Base-by-base conservation (phyloP, 2,888 invertebrate species). In the Bombylius discolor region DNA sequence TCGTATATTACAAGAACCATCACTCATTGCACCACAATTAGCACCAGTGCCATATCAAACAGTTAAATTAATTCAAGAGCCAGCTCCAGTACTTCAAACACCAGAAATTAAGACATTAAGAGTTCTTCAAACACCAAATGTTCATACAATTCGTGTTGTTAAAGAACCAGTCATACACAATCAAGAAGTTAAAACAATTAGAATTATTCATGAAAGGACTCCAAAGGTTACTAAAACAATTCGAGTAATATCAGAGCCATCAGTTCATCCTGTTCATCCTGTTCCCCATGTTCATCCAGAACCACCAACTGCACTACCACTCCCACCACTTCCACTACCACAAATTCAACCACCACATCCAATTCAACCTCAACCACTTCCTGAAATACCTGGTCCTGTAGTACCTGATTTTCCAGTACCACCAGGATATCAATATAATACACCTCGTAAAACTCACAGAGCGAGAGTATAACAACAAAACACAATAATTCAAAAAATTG, bases 131-230 rank as follows among this genome's bases (percentile, higher is more conserved):
- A 11, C 11, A 4, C 8, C 7, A 42, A 42, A 42, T 42, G 8
- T 11, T 4, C 39, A 23, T 11, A 42, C 39, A 42, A 42, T 42
- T 42, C 39, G 11, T 11, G 8, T 42, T 8, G 11, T 42, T 11
- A 11, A 42, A 11, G 11, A 42, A 42, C 11, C 39, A 42, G 39
- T 11, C 39, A 7, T 2, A 42, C 11, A 11, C 8, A 42, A 8
- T 23, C 34, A 36, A 36, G 11, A 49, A 36, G 49, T 54, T 45
- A 49, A 54, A 49, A 54, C 53, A 3, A 49, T 54, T 32, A 49
- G 53, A 3, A 45, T 54, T 6, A 44, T 54, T 11, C 49, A 54
- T 12, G 53, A 54, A 14, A 39, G n/a, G 5, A 13, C 23, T 44
- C 39, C 48, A 3, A 39, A 36, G 5, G 53, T 23, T n/a, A 48